A percentile compares a stretch with the other conserved stretches of the same genome.
Evolutionary conservation across 1,140 invertebrate species (phyloP).

Genomic region (Formica selysi): DNA sequence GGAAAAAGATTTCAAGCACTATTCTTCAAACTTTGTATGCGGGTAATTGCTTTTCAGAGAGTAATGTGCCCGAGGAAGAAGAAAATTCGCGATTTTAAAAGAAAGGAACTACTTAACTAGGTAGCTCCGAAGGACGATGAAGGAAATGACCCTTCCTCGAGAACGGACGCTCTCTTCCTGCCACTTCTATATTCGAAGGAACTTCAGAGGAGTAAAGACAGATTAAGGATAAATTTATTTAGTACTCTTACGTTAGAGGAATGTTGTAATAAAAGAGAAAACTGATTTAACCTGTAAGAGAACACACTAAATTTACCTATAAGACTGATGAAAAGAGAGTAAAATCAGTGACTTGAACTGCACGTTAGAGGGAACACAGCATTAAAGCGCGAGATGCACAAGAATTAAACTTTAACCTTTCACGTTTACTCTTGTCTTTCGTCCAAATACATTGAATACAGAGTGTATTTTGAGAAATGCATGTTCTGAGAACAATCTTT

Average conservation of each 20-base stretch:
- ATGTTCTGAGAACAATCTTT: neutral
- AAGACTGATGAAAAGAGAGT: neutral
- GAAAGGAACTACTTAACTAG: constrained; percentile 64
- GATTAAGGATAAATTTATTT: constrained; percentile 66
- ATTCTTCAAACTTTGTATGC: constrained; percentile 65
- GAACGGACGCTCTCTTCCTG: constrained; percentile 19
- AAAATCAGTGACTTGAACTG: constrained; percentile 15
- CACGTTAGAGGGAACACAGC: neutral
- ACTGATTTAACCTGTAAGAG: neutral
- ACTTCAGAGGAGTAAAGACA: constrained; percentile 15
- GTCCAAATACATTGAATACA: neutral
- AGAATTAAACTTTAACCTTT: neutral
- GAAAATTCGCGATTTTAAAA: constrained; percentile 68
- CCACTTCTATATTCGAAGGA: constrained; percentile 36
- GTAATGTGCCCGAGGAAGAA: constrained; percentile 37
- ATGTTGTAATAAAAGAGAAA: constrained; percentile 44
- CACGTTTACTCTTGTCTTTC: neutral
- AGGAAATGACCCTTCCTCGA: constrained; percentile 44
- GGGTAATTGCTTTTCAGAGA: constrained; percentile 32
- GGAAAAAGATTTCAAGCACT: constrained; percentile 12
- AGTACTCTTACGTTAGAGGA: constrained; percentile 35
- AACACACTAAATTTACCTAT: neutral
- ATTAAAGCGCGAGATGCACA: neutral
- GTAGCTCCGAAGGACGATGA: constrained; percentile 55
- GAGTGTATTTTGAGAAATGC: neutral